Evolutionary conservation across 2,113 vertebrate species (phyloP).

Genomic region (Scatophagus argus): DNA sequence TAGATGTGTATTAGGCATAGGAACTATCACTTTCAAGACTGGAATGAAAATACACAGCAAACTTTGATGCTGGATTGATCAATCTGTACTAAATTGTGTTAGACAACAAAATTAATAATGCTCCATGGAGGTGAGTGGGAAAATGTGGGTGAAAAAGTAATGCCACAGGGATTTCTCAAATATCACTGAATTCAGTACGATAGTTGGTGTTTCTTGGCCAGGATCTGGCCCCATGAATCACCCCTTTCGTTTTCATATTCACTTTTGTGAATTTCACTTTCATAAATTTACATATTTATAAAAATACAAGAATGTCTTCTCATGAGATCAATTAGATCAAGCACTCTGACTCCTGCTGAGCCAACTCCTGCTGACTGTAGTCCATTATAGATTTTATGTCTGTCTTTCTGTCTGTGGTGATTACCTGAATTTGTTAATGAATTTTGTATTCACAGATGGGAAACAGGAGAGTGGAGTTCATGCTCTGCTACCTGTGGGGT

Average conservation of each 20-base stretch:
- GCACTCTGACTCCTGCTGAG: conserved; percentile 14
- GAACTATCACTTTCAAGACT: conserved; percentile 21
- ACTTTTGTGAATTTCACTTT: conserved; percentile 48
- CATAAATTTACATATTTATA: conserved; percentile 54
- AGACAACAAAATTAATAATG: conserved; percentile 38
- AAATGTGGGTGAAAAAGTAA: conserved; percentile 35
- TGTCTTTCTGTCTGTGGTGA: too few relatives aligned
- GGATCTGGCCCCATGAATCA: conserved; percentile 36
- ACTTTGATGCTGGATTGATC: conserved; percentile 47
- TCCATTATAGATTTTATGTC: conserved; percentile 29
- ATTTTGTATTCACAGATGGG: conserved; percentile 87
- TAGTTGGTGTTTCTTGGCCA: conserved; percentile 25
- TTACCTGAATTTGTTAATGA: conserved; percentile 20
- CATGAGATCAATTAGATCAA: conserved; percentile 29
- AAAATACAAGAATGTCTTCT: conserved; percentile 28
- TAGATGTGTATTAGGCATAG: conserved; percentile 2
- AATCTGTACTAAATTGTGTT: conserved; percentile 23
- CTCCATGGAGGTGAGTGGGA: conserved; percentile 32
- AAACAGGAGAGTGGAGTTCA: conserved; percentile 90
- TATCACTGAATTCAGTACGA: conserved; percentile 31
- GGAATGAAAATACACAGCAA: conserved; percentile 33
- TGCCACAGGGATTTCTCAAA: conserved; percentile 49
- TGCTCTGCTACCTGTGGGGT: conserved; percentile 95
- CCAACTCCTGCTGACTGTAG: conserved; percentile 33
- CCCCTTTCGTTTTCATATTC: conserved; percentile 51